Conservation (phyloP, 2,888 invertebrate genomes). For the Scaeva pyrastri region DNA sequence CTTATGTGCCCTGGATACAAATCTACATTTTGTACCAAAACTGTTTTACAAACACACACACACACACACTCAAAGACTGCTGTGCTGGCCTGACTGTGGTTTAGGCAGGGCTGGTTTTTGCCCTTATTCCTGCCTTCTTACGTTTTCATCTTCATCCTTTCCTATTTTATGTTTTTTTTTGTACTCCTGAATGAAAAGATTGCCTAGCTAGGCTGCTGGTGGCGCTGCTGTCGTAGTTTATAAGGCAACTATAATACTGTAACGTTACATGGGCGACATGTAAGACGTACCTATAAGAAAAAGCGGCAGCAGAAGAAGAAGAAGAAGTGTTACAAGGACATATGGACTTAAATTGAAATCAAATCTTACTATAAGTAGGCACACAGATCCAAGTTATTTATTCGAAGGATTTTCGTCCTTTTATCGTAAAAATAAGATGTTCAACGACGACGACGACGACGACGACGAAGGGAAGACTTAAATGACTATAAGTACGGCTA, state of each 20-base stretch:
- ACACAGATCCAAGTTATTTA: constrained; percentile 68
- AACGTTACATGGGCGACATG: constrained; percentile 8
- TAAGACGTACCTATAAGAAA: too few species aligned
- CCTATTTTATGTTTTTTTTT: constrained; percentile 1
- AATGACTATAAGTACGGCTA: not conserved
- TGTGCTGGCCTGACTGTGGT: constrained; percentile 12
- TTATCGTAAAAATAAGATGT: constrained; percentile 43
- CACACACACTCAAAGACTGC: too few species aligned
- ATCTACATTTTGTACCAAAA: constrained; percentile 43
- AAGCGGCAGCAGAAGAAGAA: not conserved
- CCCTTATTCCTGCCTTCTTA: not conserved
- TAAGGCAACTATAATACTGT: constrained; percentile 18
- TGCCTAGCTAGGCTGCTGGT: constrained; percentile 15
- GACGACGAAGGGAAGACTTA: constrained; percentile 8
- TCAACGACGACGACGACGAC: not conserved
- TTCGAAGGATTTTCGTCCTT: constrained; percentile 61
- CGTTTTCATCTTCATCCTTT: constrained; percentile 1
- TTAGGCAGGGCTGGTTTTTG: not conserved
- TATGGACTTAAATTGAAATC: constrained; percentile 71
- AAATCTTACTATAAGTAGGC: constrained; percentile 68
- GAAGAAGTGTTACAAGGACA: constrained; percentile 69
- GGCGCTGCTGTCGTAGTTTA: not conserved
- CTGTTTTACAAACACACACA: not conserved
- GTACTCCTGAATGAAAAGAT: constrained; percentile 29
- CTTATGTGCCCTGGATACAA: constrained; percentile 39